Conservation (phyloP, 2,888 invertebrate genomes). For the Orthosia cruda region DNA sequence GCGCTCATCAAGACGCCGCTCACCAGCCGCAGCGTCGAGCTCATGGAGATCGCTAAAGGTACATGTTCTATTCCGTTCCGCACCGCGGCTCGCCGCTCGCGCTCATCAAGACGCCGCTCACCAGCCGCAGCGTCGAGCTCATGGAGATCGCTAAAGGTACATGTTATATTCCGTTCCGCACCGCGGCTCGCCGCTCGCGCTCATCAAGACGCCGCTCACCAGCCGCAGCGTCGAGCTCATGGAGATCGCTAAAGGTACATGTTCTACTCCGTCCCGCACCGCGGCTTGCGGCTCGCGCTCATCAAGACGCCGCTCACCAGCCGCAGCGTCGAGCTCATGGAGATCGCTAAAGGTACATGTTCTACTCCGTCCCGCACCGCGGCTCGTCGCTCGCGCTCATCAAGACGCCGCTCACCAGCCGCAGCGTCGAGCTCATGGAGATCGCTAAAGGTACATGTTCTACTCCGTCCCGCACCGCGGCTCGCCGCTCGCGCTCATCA, state of each 20-base stretch:
- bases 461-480: slow-evolving; percentile 97
- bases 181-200: slow-evolving; percentile 95
- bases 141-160: slow-evolving; percentile 95
- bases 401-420: slow-evolving; percentile 94
- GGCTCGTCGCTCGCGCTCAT: slow-evolving; percentile 96
- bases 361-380: slow-evolving; percentile 97
- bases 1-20: slow-evolving; percentile 95
- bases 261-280: slow-evolving; percentile 97
- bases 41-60: slow-evolving; percentile 96
- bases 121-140: slow-evolving; percentile 95
- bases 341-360: slow-evolving; percentile 96
- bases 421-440: slow-evolving; percentile 95
- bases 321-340: slow-evolving; percentile 95
- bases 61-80: slow-evolving; percentile 97
- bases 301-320: slow-evolving; percentile 94
- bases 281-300: slow-evolving; percentile 95
- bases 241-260: slow-evolving; percentile 96
- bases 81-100: slow-evolving; percentile 96
- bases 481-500: slow-evolving; percentile 95
- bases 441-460: slow-evolving; percentile 96
- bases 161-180: slow-evolving; percentile 98
- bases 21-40: slow-evolving; percentile 95
- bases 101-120: slow-evolving; percentile 94
- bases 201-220: slow-evolving; percentile 94
- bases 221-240: slow-evolving; percentile 95